Base-by-base conservation (phyloP, 2,797 vertebrate species). In the Intellagama lesueurii region DNA sequence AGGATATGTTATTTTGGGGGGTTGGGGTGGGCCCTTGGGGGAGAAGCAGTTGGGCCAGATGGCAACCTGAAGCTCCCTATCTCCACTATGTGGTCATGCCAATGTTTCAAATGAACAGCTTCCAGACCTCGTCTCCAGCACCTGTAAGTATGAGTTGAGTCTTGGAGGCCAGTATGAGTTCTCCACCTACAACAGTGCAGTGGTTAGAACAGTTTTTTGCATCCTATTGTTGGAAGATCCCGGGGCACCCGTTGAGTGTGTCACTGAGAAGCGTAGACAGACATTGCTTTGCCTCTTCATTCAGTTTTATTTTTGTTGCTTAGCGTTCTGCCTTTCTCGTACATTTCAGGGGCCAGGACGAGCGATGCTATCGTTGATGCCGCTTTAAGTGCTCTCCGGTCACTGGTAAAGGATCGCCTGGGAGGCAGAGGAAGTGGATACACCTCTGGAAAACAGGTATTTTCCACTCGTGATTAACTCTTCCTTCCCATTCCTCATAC, bases 351-450 rank as follows among this genome's bases (percentile, higher is more conserved):
- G 86, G 98, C 97, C 90, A 98, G 99, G 88, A 98, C 95, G 0
- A 97, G 98, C 0, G 98, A 99, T 0, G 98, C 98, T 30, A 99
- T 99, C 0, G 98, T 99, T 0, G 98, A 99, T 0, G 96, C 97
- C 30, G 98, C 98, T 26, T 93, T 99, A 78, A 97, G 96, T 32
- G 93, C 98, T 69, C 86, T 98, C 60, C 97, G 97, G 19, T 95
- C 97, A 60, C 94, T 99, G 17, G 98, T 99, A 35, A 99, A 99
- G 95, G 98, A 98, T 3, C 95, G 99, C 76, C 96, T 99, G 14
- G 96, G 96, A 11, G 98, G 99, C 86, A 97, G 95, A 92, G 95
- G 97, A 0, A 97, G 98, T 76, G 95, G 98, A 83, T 98, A 97
- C 1, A 97, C 98, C 91, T 98, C 98, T 88, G 98, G 94, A 89